Percentiles rank a stretch among this genome's conserved stretches.
Evolutionary conservation across 2,113 vertebrate genomes (phyloP).

Genomic region (Xerus inauris): DNA sequence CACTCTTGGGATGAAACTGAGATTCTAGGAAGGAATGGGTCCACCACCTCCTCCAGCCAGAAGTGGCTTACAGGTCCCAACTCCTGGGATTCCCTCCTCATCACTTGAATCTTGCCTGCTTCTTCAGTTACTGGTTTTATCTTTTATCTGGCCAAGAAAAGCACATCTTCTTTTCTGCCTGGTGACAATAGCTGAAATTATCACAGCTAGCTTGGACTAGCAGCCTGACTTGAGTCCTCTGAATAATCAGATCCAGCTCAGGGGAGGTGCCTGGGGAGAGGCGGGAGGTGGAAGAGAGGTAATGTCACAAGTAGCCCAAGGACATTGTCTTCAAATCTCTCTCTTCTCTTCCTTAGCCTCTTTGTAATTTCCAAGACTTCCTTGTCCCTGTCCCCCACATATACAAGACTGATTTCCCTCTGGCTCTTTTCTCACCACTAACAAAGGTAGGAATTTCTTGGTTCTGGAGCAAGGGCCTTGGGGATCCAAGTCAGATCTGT

Average conservation of each 20-base stretch:
- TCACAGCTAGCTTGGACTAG: neutral
- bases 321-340: neutral
- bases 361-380: neutral
- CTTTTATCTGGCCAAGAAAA: slow-evolving; percentile 19
- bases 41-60: neutral
- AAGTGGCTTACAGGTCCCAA: neutral
- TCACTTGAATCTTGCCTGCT: neutral
- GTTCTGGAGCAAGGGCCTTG: neutral
- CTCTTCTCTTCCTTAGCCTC: neutral
- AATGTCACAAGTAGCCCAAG: neutral
- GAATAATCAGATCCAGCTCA: neutral
- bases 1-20: neutral
- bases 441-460: slow-evolving; percentile 52
- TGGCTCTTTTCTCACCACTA: slow-evolving; percentile 38
- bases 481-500: neutral
- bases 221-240: neutral
- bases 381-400: neutral
- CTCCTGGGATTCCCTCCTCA: neutral
- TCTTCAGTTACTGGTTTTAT: slow-evolving; percentile 35
- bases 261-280: neutral
- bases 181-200: slow-evolving; percentile 5
- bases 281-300: neutral
- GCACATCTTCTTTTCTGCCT: slow-evolving; percentile 1
- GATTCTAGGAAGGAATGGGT: neutral
- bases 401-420: slow-evolving; percentile 10